These are phyloP conservation scores for Thamnaconus septentrionalis DNA, from an alignment of 2,113 vertebrate genomes.

Conservation along the genomic window DNA sequence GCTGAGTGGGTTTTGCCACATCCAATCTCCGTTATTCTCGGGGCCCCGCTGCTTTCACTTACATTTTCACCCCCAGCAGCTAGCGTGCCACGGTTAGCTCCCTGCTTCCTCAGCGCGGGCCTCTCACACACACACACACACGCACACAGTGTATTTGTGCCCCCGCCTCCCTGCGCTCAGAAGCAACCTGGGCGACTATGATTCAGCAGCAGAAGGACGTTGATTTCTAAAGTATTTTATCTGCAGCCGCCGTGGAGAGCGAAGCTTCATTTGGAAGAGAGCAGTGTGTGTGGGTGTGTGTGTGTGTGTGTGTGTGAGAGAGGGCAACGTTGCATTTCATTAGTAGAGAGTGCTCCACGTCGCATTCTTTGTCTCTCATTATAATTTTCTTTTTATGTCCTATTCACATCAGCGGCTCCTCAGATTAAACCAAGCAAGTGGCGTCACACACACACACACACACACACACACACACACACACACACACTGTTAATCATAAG, in stretches of 20 bases:
- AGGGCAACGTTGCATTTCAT: conserved; percentile 48
- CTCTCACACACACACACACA: too few species aligned
- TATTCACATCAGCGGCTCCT: conserved; percentile 52
- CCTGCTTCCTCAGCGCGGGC: too few species aligned
- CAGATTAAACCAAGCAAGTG: conserved; percentile 55
- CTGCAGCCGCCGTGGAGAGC: conserved; percentile 4
- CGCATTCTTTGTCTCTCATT: conserved; percentile 62
- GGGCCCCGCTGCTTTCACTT: neutral
- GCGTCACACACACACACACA: neutral
- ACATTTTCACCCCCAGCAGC: too few species aligned
- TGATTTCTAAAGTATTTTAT: conserved; percentile 22
- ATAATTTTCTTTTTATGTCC: conserved; percentile 21
- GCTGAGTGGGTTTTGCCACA: conserved; percentile 13
- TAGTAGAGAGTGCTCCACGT: conserved; percentile 45
- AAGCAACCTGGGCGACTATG: neutral
- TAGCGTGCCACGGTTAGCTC: too few species aligned
- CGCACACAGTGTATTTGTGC: too few species aligned
- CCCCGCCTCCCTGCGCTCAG: neutral
- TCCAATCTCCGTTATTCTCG: neutral
- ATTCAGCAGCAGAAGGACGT: conserved; percentile 1
- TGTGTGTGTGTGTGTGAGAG: conserved; percentile 6
- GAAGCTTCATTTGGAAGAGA: conserved; percentile 11
- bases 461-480: conserved; percentile 23
- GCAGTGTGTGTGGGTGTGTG: conserved; percentile 8
- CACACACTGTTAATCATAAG: conserved; percentile 30